Conservation (phyloP, 2,888 invertebrate species). For the Platerodrilus igneus region DNA sequence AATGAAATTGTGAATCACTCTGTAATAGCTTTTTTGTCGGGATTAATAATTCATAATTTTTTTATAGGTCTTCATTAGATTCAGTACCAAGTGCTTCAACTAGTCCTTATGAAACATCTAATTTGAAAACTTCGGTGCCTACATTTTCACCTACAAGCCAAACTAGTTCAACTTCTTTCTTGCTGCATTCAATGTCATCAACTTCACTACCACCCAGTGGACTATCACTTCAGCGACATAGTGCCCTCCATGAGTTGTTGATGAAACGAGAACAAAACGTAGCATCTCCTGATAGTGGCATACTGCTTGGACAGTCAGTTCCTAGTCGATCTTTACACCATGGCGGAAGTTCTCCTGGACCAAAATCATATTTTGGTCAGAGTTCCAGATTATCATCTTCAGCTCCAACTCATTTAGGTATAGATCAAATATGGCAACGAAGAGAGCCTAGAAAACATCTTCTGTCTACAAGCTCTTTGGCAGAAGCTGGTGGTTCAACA, state of each 20-base stretch:
- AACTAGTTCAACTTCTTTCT: constrained; percentile 56
- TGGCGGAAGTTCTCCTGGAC: constrained; percentile 14
- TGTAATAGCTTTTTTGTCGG: background rate
- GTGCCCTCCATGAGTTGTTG: constrained; percentile 62
- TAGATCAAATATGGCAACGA: constrained; percentile 81
- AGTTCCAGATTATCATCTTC: constrained; percentile 76
- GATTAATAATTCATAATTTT: constrained; percentile 2
- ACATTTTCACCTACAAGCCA: constrained; percentile 66
- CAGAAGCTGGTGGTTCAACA: constrained; percentile 79
- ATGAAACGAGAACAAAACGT: constrained; percentile 59
- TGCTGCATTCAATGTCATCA: constrained; percentile 48
- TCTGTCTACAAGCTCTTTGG: constrained; percentile 76
- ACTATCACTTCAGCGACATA: constrained; percentile 40
- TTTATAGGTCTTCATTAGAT: constrained; percentile 38
- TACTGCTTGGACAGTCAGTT: constrained; percentile 61
- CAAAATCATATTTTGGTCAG: constrained; percentile 31
- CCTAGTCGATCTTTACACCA: constrained; percentile 53
- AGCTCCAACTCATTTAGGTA: constrained; percentile 78
- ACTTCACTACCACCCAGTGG: constrained; percentile 38
- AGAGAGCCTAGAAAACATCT: constrained; percentile 83
- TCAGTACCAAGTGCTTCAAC: constrained; percentile 26
- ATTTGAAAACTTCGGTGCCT: constrained; percentile 40
- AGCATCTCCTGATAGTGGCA: constrained; percentile 53
- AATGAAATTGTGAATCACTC: too few species aligned
- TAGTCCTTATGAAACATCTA: constrained; percentile 39